Conservation (phyloP, 1,140 invertebrate genomes). For the Aphaenogaster ashmeadi region DNA sequence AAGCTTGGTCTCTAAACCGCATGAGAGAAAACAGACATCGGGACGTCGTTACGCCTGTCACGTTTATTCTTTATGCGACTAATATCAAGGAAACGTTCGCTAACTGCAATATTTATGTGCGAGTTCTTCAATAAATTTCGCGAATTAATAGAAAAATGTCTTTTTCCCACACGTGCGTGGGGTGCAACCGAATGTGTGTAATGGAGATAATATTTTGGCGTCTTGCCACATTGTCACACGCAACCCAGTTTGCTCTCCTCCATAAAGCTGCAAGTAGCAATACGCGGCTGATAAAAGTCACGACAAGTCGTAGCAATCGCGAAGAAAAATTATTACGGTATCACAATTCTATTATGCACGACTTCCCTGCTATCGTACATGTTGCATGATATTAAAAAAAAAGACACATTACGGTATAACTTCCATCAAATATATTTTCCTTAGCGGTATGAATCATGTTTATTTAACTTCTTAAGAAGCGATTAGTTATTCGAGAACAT, state of each 20-base stretch:
- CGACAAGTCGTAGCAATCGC: neutral
- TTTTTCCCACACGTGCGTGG: neutral
- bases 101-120: neutral
- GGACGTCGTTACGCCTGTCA: constrained; percentile 12
- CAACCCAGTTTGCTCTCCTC: constrained; percentile 23
- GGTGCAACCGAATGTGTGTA: neutral
- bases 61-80: neutral
- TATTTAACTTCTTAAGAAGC: neutral
- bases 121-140: neutral
- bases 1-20: neutral
- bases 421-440: neutral
- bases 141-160: neutral
- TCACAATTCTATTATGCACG: constrained; percentile 15
- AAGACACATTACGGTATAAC: neutral
- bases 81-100: neutral
- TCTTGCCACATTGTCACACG: neutral
- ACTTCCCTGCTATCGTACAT: no score
- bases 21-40: constrained; percentile 42
- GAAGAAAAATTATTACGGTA: neutral
- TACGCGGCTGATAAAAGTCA: neutral
- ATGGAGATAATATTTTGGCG: neutral
- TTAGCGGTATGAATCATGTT: neutral
- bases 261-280: neutral
- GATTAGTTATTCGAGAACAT: neutral
- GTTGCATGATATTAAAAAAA: neutral